A percentile compares a stretch with the other conserved stretches of the same genome.
phyloP scores from a whole-genome alignment of 2,113 vertebrate species.

The Vombatus ursinus region DNA sequence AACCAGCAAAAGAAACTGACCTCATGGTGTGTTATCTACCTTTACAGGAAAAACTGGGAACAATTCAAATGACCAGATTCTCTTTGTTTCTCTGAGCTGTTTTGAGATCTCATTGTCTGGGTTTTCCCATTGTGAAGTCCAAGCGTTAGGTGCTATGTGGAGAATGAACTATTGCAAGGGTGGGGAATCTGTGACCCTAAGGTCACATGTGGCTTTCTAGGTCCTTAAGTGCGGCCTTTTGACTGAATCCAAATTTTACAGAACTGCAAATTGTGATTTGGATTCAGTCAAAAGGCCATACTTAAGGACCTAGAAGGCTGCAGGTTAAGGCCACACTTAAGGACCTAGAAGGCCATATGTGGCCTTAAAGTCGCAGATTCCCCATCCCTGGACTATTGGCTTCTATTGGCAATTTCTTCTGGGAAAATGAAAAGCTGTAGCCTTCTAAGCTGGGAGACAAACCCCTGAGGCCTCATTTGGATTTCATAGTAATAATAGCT shows the following conservation, averaged over 20 bases:
- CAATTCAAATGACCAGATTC: background rate
- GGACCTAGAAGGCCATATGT: too few relatives aligned
- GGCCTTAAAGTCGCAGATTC: too few relatives aligned
- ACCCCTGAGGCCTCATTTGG: background rate
- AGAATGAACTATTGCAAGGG: background rate
- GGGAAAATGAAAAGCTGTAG: background rate
- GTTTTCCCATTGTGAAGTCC: background rate
- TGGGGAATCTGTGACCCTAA: too few relatives aligned
- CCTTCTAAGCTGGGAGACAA: background rate
- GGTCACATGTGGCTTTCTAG: too few relatives aligned
- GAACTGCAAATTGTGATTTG: too few relatives aligned
- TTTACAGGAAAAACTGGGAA: conserved; percentile 1
- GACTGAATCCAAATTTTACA: too few relatives aligned
- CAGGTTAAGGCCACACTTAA: too few relatives aligned
- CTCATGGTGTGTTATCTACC: background rate
- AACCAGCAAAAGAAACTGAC: background rate
- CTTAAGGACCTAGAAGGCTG: too few relatives aligned
- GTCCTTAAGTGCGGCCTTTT: too few relatives aligned
- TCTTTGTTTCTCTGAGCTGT: background rate
- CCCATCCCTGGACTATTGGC: too few relatives aligned
- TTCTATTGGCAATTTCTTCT: background rate
- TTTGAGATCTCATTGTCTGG: background rate
- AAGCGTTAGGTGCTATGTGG: background rate
- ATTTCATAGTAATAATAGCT: background rate
- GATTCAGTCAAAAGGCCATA: too few relatives aligned